Evolutionary conservation across 2,113 vertebrate species (phyloP), one percentile per base, ranked within the genome.

Genomic region (Corythoichthys haematopterus): DNA sequence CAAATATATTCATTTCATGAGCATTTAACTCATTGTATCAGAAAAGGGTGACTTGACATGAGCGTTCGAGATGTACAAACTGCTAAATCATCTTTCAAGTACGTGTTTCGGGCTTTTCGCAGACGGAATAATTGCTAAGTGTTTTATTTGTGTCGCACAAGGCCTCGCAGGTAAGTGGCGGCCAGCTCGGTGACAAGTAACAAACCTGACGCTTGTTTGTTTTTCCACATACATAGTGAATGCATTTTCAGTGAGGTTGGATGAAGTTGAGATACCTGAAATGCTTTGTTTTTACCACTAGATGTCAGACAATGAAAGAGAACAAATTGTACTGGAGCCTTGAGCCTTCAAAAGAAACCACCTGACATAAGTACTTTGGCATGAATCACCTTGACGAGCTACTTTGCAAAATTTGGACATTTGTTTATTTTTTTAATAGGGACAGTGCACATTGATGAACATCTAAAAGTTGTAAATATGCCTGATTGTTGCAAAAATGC

Each of bases 151-250:
- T 78, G 60, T 82, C 72, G 61, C 75, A 76, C 77, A 68, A 50
- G 71, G 65, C 70, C 67, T 47, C 0, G 46, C 80, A 92, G 88
- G 88, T 90, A 92, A 91, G 87, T 89, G 77, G 68, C 64, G 2
- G 12, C 14, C 28, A 15, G 20, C 48, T 45, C 7, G 13, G 72
- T 72, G 78, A 80, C 70, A 68, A 47, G 68, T 3, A 52, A n/a
- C 88, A 87, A 85, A 84, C 61, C 75, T 75, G 76, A 75, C 82
- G 76, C 84, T 58, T 9, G 33, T 2, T 46, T 63, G 43, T 33
- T 4, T 20, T n/a, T 13, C 20, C 28, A 20, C 13, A 48, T 13
- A 47, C 11, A 43, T 47, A 47, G 12, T n/a, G 6, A 33, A 8
- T 62, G 12, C 45, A 16, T 63, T 33, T 46, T 16, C 12, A 9